Conservation (phyloP, 1,140 invertebrate species). For the Tetranychus urticae region DNA sequence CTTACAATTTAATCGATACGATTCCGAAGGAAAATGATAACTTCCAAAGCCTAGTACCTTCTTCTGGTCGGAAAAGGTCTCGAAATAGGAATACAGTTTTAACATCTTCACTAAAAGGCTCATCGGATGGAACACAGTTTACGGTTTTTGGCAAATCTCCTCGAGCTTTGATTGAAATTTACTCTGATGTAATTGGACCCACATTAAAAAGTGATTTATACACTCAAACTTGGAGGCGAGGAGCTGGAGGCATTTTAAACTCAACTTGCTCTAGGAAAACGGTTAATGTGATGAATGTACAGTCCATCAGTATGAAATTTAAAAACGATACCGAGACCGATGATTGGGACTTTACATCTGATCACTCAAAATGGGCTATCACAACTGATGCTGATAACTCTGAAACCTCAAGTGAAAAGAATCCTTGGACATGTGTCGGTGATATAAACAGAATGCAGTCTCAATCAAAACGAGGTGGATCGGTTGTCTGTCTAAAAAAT, state of each 20-base stretch:
- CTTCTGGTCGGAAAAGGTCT: neutral
- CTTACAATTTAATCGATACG: conserved; percentile 11
- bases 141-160: conserved; percentile 34
- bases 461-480: conserved; percentile 51
- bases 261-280: conserved; percentile 27
- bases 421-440: conserved; percentile 58
- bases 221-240: conserved; percentile 70
- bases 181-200: conserved; percentile 51
- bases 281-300: too few relatives aligned
- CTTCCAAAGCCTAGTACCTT: neutral
- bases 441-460: conserved; percentile 66
- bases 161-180: conserved; percentile 39
- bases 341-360: conserved; percentile 35
- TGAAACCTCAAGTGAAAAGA: conserved; percentile 11
- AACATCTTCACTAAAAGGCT: neutral
- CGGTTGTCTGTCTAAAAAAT: conserved; percentile 45
- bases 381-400: conserved; percentile 22
- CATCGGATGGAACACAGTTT: neutral
- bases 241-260: conserved; percentile 27
- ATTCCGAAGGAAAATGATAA: neutral
- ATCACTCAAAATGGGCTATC: conserved; percentile 83
- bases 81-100: neutral
- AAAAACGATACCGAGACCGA: conserved; percentile 12
- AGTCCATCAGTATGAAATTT: too few relatives aligned
- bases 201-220: conserved; percentile 38